Base-by-base conservation (phyloP, 2,113 vertebrate species). In the Canis aureus region DNA sequence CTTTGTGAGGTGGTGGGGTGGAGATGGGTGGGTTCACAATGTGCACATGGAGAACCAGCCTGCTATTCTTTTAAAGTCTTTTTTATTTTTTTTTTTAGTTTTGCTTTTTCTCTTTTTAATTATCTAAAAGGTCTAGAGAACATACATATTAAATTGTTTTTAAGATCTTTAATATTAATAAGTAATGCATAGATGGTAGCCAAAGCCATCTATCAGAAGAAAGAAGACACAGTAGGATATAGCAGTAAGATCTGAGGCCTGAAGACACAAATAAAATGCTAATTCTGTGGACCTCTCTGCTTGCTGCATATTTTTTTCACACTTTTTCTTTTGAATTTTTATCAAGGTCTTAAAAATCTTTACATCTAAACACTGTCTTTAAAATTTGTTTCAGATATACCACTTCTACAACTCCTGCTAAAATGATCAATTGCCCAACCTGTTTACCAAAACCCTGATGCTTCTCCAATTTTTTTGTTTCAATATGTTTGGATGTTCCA, bases 1-100 rank as follows among this genome's bases (percentile, higher is more conserved):
- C 29, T 66, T n/a, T 86, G 74, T 4, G 3, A 5, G 11, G 2
- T 20, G 12, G 51, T 10, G 2, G 4, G 22, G 2, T 8, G 2
- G 17, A 81, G n/a, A 15, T 0, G 1, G 5, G 22, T 74, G 38
- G 13, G 8, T 43, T 29, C 27, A 9, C 20, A 23, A n/a, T 38
- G 27, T 38, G 2, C 11, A 53, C 9, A 4, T 62, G 27, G 29
- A 89, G 11, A 57, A 49, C 11, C 29, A 59, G 35, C 2, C 35
- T 66, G 5, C 8, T 79, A 66, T 64, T 29, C n/a, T 64, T 53
- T 62, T 13, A 23, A 64, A 73, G 5, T 32, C 22, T 0, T 88
- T 1, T 22, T 59, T 4, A 25, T 20, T 22, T 35, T 35, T 6
- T 23, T 49, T 15, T 80, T 80, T 53, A 29, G 13, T 73, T 73